Conservation (phyloP, 1,140 invertebrate genomes). For the Lamellibrachia luymesi region DNA sequence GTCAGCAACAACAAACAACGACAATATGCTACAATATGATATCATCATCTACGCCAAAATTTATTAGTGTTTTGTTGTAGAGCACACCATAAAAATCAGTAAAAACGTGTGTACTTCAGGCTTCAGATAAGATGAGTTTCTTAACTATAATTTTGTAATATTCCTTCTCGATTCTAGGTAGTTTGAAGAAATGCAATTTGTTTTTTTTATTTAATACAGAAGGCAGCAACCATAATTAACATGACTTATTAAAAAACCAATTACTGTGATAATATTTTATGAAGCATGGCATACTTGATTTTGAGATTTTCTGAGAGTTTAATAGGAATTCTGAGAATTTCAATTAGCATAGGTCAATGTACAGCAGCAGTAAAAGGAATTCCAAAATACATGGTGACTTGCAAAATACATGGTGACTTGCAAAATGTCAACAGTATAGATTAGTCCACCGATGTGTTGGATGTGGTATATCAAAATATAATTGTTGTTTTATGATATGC, state of each 20-base stretch:
- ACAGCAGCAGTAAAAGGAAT: not conserved
- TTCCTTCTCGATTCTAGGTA: not conserved
- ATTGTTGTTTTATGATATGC: not conserved
- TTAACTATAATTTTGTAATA: no score
- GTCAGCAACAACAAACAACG: no score
- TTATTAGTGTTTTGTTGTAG: no score
- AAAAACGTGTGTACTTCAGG: no score
- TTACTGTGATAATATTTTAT: not conserved
- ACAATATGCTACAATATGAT: no score
- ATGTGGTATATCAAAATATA: not conserved
- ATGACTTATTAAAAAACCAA: no score
- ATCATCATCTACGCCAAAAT: no score
- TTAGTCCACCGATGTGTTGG: no score
- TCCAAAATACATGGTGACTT: not conserved
- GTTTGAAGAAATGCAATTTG: not conserved
- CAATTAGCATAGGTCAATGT: not conserved
- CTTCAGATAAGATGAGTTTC: no score
- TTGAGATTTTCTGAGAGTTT: not conserved
- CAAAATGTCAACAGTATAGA: no score
- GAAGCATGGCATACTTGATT: not conserved
- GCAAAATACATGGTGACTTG: not conserved
- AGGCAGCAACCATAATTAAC: no score
- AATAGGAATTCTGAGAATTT: not conserved
- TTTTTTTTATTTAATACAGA: not conserved
- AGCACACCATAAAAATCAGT: no score